Evolutionary conservation across 2,888 invertebrate genomes (phyloP).

Genomic region (Lasioglossum villosulum): DNA sequence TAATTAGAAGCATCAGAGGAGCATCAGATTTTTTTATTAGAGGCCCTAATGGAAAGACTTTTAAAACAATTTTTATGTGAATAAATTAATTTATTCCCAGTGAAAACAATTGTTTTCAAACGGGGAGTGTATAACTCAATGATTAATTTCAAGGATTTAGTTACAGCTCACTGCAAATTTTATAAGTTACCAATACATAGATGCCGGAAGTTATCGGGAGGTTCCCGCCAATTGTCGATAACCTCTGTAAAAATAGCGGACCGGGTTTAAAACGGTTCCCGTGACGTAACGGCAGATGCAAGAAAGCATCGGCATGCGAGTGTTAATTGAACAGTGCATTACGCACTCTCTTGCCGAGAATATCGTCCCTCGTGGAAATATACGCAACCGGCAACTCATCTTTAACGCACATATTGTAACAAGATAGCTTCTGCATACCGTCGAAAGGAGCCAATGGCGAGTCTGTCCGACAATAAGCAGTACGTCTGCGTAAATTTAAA

Average conservation of each 20-base stretch:
- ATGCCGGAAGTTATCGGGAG: background rate
- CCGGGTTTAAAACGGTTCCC: background rate
- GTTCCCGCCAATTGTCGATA: background rate
- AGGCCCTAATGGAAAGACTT: too few species aligned
- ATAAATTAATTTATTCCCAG: too few species aligned
- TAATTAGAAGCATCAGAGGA: too few species aligned
- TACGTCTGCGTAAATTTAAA: conserved; percentile 41
- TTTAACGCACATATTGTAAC: conserved; percentile 33
- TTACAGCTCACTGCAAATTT: background rate
- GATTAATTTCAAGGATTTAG: background rate
- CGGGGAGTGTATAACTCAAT: background rate
- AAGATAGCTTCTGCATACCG: conserved; percentile 25
- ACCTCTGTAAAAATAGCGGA: conserved; percentile 9
- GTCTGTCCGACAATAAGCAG: conserved; percentile 20
- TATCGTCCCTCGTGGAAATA: background rate
- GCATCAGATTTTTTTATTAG: too few species aligned
- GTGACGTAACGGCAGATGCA: conserved; percentile 5
- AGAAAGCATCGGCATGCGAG: background rate
- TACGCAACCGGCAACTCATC: background rate
- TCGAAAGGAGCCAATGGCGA: conserved; percentile 3
- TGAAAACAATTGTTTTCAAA: background rate
- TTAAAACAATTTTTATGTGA: too few species aligned
- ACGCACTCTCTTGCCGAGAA: conserved; percentile 7
- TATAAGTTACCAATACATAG: background rate
- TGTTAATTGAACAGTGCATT: conserved; percentile 15